Conservation (phyloP, 2,888 invertebrate species). For the Balanococcus diminutus region DNA sequence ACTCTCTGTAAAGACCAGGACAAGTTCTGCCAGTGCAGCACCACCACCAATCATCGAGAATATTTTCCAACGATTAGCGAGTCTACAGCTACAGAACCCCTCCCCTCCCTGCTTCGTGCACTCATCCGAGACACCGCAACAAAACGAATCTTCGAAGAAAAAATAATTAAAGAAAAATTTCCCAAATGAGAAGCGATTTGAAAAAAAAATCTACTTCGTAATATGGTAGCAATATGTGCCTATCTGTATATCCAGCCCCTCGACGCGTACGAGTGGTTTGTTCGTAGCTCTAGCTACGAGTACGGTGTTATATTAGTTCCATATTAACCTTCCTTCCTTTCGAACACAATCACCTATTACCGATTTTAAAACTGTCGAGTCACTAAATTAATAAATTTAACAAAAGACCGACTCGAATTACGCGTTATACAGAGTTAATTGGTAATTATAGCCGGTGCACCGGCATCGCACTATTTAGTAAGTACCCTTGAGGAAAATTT, state of each 20-base stretch:
- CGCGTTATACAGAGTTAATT: slow-evolving; percentile 51
- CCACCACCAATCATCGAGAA: too few species aligned
- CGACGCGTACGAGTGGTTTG: background rate
- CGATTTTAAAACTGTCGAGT: slow-evolving; percentile 47
- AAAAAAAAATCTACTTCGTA: background rate
- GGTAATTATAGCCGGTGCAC: slow-evolving; percentile 48
- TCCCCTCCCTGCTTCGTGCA: too few species aligned
- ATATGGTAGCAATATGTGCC: background rate
- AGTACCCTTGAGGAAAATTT: slow-evolving; percentile 32
- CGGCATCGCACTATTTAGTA: background rate
- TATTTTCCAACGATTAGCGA: too few species aligned
- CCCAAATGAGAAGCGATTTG: background rate
- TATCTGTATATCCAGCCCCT: background rate
- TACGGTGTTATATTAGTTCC: slow-evolving; percentile 45
- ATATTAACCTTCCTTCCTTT: slow-evolving; percentile 45
- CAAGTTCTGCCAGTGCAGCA: too few species aligned
- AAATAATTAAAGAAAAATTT: background rate
- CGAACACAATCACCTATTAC: slow-evolving; percentile 44
- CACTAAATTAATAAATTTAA: slow-evolving; percentile 55
- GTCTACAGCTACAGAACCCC: too few species aligned
- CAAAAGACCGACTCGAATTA: slow-evolving; percentile 47
- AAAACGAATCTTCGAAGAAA: background rate
- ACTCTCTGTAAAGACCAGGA: too few species aligned
- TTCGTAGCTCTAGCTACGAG: background rate
- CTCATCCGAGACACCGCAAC: background rate